A percentile compares a stretch with the other conserved stretches of the same genome.
These are phyloP conservation scores for Rhizomys pruinosus DNA, from an alignment of 2,113 vertebrate species.

Conservation along the genomic window DNA sequence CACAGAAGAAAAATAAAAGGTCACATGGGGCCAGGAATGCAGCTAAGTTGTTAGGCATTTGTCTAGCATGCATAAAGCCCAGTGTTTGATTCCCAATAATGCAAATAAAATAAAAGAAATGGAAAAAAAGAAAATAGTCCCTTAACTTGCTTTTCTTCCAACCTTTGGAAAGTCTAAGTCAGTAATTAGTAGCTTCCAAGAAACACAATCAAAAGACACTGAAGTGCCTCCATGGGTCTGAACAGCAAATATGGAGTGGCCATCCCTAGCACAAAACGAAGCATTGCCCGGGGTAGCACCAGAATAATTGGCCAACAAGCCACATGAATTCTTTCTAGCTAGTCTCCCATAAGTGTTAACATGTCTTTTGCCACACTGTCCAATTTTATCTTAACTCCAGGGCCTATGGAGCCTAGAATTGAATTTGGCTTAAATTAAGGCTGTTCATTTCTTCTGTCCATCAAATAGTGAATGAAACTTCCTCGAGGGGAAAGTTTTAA, in stretches of 20 bases:
- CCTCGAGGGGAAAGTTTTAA: slow-evolving; percentile 47
- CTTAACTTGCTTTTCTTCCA: not conserved
- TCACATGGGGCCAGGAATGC: not conserved
- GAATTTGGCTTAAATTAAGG: slow-evolving; percentile 55
- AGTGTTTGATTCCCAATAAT: not conserved
- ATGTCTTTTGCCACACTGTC: not conserved
- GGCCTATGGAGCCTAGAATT: not conserved
- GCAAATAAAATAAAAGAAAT: not conserved
- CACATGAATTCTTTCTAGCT: rapidly evolving
- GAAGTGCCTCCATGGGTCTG: not conserved
- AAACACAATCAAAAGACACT: not conserved
- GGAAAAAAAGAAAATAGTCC: not conserved
- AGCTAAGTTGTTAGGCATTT: not conserved
- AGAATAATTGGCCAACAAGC: not conserved
- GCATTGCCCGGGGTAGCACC: not conserved
- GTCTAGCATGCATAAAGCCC: too few species aligned
- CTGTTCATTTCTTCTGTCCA: slow-evolving; percentile 28
- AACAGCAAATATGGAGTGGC: not conserved
- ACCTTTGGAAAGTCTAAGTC: not conserved
- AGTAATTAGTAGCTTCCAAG: slow-evolving; percentile 26
- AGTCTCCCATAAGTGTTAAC: not conserved
- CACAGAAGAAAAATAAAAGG: not conserved
- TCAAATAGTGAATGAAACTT: slow-evolving; percentile 57
- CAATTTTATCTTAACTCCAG: slow-evolving; percentile 18
- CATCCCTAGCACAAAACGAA: not conserved